phyloP scores from a whole-genome alignment of 2,797 vertebrate species.

The Syngnathus rostellatus region DNA sequence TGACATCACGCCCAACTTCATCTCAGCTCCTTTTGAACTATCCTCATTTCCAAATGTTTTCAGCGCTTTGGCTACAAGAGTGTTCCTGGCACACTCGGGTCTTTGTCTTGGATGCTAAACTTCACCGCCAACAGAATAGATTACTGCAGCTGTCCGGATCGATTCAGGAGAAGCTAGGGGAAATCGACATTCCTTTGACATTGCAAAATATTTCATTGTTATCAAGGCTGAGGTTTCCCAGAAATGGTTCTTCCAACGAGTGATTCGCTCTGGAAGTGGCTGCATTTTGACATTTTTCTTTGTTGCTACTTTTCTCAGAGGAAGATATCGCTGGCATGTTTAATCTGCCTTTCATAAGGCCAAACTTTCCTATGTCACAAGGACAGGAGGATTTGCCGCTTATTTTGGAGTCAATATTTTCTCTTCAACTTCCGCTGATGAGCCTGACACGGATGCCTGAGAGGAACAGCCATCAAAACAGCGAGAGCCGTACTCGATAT shows the following conservation, averaged over 20 bases:
- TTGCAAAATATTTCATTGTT: slow-evolving; percentile 25
- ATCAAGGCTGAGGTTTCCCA: slow-evolving; percentile 32
- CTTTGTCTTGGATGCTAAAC: slow-evolving; percentile 23
- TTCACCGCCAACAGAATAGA: slow-evolving; percentile 35
- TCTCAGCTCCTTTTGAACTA: slow-evolving; percentile 1
- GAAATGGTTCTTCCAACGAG: neutral
- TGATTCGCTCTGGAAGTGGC: neutral
- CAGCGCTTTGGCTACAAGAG: slow-evolving; percentile 11
- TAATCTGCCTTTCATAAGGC: slow-evolving; percentile 31
- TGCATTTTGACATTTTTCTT: neutral
- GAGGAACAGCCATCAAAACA: slow-evolving; percentile 11
- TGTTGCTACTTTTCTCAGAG: neutral
- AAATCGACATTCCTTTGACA: slow-evolving; percentile 20
- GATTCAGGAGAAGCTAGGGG: slow-evolving; percentile 26
- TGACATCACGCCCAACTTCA: slow-evolving; percentile 10
- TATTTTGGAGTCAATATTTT: slow-evolving; percentile 43
- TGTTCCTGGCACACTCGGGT: slow-evolving; percentile 4
- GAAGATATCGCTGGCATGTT: neutral
- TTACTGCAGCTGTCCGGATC: slow-evolving; percentile 30
- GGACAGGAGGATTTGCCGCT: slow-evolving; percentile 34
- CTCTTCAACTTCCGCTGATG: slow-evolving; percentile 18
- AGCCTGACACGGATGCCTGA: slow-evolving; percentile 31
- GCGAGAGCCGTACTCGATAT: slow-evolving; percentile 14
- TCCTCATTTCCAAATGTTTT: slow-evolving; percentile 13
- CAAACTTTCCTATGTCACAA: slow-evolving; percentile 39